phyloP scores from a whole-genome alignment of 2,888 invertebrate genomes.

The Agrochola lychnidis region DNA sequence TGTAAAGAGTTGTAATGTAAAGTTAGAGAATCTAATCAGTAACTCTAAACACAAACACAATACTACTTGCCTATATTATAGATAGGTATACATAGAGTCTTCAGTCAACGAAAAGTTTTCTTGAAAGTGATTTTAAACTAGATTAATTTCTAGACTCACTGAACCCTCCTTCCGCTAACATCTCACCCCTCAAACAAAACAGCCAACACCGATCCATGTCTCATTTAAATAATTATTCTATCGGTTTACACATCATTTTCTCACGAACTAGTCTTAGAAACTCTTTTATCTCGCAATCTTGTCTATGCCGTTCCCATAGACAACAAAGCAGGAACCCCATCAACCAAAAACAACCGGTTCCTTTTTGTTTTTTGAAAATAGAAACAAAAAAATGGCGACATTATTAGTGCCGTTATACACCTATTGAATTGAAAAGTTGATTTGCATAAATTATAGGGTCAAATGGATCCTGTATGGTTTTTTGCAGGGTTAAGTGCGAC shows the following conservation, averaged over 20 bases:
- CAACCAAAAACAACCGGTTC: constrained; percentile 66
- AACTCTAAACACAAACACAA: no score
- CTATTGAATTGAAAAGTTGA: constrained; percentile 61
- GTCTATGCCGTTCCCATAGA: constrained; percentile 67
- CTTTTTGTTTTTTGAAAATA: constrained; percentile 65
- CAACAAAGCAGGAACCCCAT: constrained; percentile 60
- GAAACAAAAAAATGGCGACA: constrained; percentile 68
- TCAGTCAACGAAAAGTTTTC: background rate
- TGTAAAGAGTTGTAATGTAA: no score
- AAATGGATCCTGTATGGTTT: constrained; percentile 63
- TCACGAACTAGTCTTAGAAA: constrained; percentile 67
- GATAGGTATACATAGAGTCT: no score
- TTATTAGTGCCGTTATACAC: constrained; percentile 67
- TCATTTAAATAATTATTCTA: constrained; percentile 68
- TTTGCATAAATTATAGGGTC: constrained; percentile 69
- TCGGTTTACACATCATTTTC: constrained; percentile 63
- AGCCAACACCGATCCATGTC: constrained; percentile 47
- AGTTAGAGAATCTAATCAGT: no score
- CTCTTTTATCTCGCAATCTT: constrained; percentile 66
- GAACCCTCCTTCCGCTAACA: constrained; percentile 23
- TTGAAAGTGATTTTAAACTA: background rate
- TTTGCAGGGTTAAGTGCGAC: constrained; percentile 64
- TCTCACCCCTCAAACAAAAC: constrained; percentile 47
- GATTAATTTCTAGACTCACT: constrained; percentile 13
- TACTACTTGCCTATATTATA: background rate